These are phyloP conservation scores for Graphium colonna DNA, from an alignment of 2,888 invertebrate genomes.

Conservation along the genomic window DNA sequence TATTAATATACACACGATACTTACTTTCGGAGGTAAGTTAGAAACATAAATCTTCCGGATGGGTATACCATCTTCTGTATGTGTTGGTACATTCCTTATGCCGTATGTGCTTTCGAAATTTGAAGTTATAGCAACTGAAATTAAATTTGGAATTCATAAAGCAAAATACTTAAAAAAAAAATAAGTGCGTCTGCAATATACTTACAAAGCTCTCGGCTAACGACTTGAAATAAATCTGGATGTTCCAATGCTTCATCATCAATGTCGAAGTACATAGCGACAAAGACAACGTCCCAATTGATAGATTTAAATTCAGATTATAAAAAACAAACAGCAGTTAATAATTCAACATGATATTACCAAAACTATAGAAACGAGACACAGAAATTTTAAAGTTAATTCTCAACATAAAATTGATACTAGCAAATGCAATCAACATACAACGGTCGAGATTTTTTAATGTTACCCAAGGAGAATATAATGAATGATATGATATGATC, in stretches of 20 bases:
- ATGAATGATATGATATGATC: not conserved
- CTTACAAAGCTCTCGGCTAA: slow-evolving; percentile 62
- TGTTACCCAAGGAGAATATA: slow-evolving; percentile 26
- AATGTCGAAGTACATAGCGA: slow-evolving; percentile 62
- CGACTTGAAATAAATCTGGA: slow-evolving; percentile 58
- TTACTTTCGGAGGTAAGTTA: slow-evolving; percentile 79
- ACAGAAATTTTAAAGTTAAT: slow-evolving; percentile 61
- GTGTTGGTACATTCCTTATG: slow-evolving; percentile 61
- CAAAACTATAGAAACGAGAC: slow-evolving; percentile 36
- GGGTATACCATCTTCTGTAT: slow-evolving; percentile 79
- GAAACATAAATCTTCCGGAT: slow-evolving; percentile 80
- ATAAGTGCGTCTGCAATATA: slow-evolving; percentile 1
- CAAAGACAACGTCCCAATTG: slow-evolving; percentile 32
- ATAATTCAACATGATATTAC: slow-evolving; percentile 43
- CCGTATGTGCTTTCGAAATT: slow-evolving; percentile 47
- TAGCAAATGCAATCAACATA: slow-evolving; percentile 64
- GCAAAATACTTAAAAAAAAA: slow-evolving; percentile 9
- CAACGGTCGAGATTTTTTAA: slow-evolving; percentile 55
- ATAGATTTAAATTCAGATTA: slow-evolving; percentile 30
- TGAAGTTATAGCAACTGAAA: slow-evolving; percentile 55
- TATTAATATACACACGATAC: not conserved
- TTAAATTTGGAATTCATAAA: slow-evolving; percentile 15
- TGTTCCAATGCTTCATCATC: slow-evolving; percentile 54
- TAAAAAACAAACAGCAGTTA: slow-evolving; percentile 31
- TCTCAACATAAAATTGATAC: slow-evolving; percentile 58